Evolutionary conservation across 1,140 invertebrate species (phyloP).

Genomic region (Pseudoatta argentina): DNA sequence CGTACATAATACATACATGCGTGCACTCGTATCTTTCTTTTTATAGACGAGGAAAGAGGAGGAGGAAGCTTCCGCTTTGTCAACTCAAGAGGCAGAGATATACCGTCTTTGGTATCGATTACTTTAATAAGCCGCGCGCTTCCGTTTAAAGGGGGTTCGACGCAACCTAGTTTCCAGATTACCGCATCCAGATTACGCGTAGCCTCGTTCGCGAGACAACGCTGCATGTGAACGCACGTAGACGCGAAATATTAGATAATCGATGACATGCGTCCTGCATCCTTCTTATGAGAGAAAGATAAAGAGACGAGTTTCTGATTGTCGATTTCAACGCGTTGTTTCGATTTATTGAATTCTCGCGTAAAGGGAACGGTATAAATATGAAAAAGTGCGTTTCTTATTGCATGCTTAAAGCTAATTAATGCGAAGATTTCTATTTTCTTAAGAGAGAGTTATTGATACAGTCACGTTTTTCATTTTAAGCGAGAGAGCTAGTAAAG

Average conservation of each 20-base stretch:
- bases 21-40: constrained; percentile 23
- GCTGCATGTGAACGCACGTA: neutral
- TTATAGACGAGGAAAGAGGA: neutral
- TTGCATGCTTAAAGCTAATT: neutral
- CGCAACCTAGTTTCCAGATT: constrained; percentile 55
- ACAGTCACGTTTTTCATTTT: neutral
- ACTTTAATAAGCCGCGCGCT: constrained; percentile 39
- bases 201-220: constrained; percentile 32
- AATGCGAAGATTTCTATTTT: neutral
- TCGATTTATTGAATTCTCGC: neutral
- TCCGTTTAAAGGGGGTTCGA: constrained; percentile 45
- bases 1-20: neutral
- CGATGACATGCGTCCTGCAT: neutral
- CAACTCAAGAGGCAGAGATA: constrained; percentile 42
- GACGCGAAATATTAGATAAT: constrained; percentile 16
- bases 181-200: constrained; percentile 41
- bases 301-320: neutral
- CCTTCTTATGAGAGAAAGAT: too few relatives aligned
- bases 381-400: neutral
- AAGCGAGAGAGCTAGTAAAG: neutral
- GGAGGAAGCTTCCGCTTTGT: neutral
- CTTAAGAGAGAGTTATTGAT: neutral
- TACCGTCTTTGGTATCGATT: constrained; percentile 54
- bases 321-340: neutral
- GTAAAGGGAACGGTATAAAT: neutral